Evolutionary conservation across 2,888 invertebrate genomes (phyloP).

Genomic region (Drosophila paracracens): DNA sequence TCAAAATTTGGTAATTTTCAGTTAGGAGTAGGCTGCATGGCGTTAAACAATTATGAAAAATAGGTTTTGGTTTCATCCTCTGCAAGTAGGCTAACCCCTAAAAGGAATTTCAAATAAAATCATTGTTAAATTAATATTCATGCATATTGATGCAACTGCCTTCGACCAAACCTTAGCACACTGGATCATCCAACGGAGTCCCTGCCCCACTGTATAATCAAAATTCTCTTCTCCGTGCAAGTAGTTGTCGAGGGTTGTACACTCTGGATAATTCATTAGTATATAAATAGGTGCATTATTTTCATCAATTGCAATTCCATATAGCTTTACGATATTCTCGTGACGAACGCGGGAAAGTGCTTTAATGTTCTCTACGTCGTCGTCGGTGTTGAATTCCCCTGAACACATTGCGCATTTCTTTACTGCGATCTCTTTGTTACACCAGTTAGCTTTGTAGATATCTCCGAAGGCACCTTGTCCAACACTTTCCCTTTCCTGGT

Average conservation of each 20-base stretch:
- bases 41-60: not conserved
- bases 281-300: not conserved
- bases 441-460: too few relatives aligned
- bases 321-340: too few relatives aligned
- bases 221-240: conserved; percentile 7
- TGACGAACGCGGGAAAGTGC: too few relatives aligned
- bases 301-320: too few relatives aligned
- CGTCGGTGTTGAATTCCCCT: too few relatives aligned
- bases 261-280: conserved; percentile 4
- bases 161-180: conserved; percentile 4
- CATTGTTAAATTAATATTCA: not conserved
- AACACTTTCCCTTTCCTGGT: too few relatives aligned
- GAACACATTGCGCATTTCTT: too few relatives aligned
- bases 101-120: not conserved
- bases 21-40: not conserved
- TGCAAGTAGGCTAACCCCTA: not conserved
- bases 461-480: too few relatives aligned
- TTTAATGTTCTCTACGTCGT: too few relatives aligned
- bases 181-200: conserved; percentile 17
- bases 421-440: too few relatives aligned
- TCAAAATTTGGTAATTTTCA: not conserved
- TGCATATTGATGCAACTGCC: not conserved
- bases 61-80: not conserved
- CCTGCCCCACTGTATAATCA: not conserved
- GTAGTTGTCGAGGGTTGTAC: conserved; percentile 8